A percentile compares a stretch with the other conserved stretches of the same genome.
Evolutionary conservation across 37 sponge, comb jelly and placozoan genomes (phyloP).

Genomic region (Hexactinellida sp.): DNA sequence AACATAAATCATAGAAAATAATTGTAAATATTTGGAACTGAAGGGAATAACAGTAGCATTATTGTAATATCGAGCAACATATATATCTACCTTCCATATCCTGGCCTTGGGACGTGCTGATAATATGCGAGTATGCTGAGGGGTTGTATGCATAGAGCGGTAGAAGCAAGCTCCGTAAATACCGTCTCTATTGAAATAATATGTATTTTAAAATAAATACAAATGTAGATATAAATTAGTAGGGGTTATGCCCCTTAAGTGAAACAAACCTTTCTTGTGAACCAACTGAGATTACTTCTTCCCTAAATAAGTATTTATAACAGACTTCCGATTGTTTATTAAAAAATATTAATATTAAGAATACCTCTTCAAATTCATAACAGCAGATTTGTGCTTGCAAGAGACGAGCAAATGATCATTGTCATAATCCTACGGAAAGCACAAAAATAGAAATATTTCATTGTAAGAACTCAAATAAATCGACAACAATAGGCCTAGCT

Average conservation of each 20-base stretch:
- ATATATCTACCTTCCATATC: not conserved
- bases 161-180: not conserved
- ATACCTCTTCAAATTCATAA: constrained; percentile 4
- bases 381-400: constrained; percentile 13
- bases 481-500: not conserved
- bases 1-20: not conserved
- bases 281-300: not conserved
- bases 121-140: not conserved
- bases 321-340: not conserved
- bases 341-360: not conserved
- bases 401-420: constrained; percentile 9
- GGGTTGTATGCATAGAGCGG: not conserved
- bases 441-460: not conserved
- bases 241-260: not conserved
- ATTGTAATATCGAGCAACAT: not conserved
- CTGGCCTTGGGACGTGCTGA: not conserved
- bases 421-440: not conserved
- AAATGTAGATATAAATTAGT: not conserved
- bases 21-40: not conserved
- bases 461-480: not conserved
- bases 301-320: not conserved
- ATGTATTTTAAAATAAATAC: not conserved
- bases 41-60: not conserved
- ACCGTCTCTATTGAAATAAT: not conserved
- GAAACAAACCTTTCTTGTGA: not conserved